These are phyloP conservation scores for Melanotaenia parkinsoni DNA, from an alignment of 2,797 vertebrate genomes.

Conservation along the genomic window DNA sequence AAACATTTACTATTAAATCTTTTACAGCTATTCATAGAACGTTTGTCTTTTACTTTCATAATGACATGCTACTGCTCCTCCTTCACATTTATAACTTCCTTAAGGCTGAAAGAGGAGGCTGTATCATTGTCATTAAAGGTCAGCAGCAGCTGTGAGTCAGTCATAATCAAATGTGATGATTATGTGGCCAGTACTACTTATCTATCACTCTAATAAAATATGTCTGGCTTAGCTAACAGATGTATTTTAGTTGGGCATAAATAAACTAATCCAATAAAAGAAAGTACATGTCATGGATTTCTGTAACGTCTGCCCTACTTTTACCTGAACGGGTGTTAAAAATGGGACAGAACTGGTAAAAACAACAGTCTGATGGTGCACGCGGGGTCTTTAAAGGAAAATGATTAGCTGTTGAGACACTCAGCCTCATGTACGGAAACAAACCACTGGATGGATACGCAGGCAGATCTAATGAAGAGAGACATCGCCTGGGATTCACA, in stretches of 20 bases:
- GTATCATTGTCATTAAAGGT: neutral
- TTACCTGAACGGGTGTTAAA: neutral
- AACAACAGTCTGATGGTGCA: neutral
- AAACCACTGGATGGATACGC: neutral
- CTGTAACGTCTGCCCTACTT: neutral
- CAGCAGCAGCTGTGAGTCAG: conserved; percentile 4
- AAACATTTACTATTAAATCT: conserved; percentile 1
- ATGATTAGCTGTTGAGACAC: conserved; percentile 15
- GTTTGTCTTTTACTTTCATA: neutral
- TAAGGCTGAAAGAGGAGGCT: neutral
- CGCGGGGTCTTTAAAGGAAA: conserved; percentile 15
- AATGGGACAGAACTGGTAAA: neutral
- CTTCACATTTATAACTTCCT: neutral
- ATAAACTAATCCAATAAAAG: conserved; percentile 1
- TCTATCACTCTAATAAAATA: neutral
- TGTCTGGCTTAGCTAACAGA: neutral
- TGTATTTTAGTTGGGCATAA: neutral
- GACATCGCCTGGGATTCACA: neutral
- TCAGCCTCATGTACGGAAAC: neutral
- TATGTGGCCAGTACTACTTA: neutral
- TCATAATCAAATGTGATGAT: conserved; percentile 1
- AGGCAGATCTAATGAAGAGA: neutral
- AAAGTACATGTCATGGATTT: neutral
- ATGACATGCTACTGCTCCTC: neutral
- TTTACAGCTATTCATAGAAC: neutral